Conservation (phyloP, 2,888 invertebrate genomes). For the Pyrrhosoma nymphula region DNA sequence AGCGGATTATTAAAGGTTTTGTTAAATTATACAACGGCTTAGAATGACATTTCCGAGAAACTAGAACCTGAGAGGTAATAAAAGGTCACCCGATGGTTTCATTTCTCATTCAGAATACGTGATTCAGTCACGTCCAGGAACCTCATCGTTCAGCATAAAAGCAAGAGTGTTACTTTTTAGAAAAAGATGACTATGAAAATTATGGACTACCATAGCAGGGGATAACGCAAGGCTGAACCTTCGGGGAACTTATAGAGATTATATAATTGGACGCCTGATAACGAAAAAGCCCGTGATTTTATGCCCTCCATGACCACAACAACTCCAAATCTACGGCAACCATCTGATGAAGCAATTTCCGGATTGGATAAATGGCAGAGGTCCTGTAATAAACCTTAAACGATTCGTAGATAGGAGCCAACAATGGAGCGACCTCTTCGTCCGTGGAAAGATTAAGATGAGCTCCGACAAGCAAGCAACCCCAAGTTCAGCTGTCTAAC, state of each 20-base stretch:
- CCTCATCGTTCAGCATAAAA: background rate
- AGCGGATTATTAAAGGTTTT: too few relatives aligned
- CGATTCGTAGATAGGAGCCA: background rate
- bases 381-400: conserved; percentile 12
- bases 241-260: background rate
- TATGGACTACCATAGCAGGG: background rate
- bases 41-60: too few relatives aligned
- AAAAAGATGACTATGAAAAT: too few relatives aligned
- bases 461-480: background rate
- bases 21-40: too few relatives aligned
- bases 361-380: background rate
- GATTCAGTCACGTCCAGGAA: background rate
- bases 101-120: background rate
- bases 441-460: background rate
- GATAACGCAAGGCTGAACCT: background rate
- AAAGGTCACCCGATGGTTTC: background rate
- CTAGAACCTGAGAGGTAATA: too few relatives aligned
- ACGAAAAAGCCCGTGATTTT: background rate
- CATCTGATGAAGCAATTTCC: conserved; percentile 32
- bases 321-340: background rate
- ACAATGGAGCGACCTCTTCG: background rate
- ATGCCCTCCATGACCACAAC: background rate
- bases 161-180: too few relatives aligned
- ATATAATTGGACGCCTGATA: background rate
- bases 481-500: background rate